phyloP scores from a whole-genome alignment of 2,113 vertebrate genomes.

The Scortum barcoo region DNA sequence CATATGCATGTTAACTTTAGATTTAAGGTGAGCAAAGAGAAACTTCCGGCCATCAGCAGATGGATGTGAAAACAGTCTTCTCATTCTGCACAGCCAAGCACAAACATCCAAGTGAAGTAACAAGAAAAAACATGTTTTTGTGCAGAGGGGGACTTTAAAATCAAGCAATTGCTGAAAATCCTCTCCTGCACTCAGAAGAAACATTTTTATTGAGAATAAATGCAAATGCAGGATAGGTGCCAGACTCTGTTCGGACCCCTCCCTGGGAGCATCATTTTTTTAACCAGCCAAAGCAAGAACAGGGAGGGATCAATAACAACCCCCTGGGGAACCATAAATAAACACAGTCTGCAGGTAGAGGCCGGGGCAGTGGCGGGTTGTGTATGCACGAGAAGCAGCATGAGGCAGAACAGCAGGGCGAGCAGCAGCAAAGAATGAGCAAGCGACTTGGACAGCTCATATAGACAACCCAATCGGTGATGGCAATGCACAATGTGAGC shows the following conservation, averaged over 20 bases:
- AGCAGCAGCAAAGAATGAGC: conserved; percentile 26
- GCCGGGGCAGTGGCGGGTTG: background rate
- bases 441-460: conserved; percentile 34
- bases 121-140: background rate
- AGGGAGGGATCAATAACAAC: conserved; percentile 54
- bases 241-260: conserved; percentile 31
- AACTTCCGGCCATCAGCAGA: background rate
- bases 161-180: background rate
- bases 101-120: background rate
- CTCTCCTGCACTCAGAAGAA: background rate
- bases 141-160: background rate
- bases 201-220: conserved; percentile 50
- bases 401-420: conserved; percentile 12
- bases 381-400: conserved; percentile 52
- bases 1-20: background rate
- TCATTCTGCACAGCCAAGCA: background rate
- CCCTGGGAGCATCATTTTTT: conserved; percentile 33
- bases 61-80: background rate
- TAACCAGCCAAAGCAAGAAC: conserved; percentile 44
- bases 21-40: background rate
- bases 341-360: conserved; percentile 57
- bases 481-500: conserved; percentile 34
- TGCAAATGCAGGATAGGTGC: conserved; percentile 22
- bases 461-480: conserved; percentile 13
- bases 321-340: conserved; percentile 55